These are phyloP conservation scores for Drosophila tristis DNA, from an alignment of 1,140 invertebrate species.

Conservation along the genomic window DNA sequence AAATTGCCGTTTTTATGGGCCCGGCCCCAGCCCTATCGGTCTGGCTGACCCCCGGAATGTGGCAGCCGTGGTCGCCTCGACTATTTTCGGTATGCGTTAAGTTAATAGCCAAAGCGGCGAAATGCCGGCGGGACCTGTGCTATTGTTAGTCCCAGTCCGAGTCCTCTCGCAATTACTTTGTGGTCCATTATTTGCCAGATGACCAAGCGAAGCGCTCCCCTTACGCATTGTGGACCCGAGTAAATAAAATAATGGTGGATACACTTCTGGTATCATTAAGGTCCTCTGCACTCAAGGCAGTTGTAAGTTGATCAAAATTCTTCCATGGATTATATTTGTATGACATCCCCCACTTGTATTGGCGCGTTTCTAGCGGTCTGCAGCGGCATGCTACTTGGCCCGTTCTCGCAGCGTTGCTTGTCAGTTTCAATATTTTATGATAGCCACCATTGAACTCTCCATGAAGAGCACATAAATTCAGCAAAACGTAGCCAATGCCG, in stretches of 20 bases:
- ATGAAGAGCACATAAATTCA: slow-evolving; percentile 71
- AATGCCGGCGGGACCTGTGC: slow-evolving; percentile 49
- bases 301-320: slow-evolving; percentile 13
- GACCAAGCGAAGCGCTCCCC: neutral
- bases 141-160: slow-evolving; percentile 46
- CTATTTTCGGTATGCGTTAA: slow-evolving; percentile 64
- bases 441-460: slow-evolving; percentile 66
- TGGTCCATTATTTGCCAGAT: slow-evolving; percentile 53
- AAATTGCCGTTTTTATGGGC: slow-evolving; percentile 78
- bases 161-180: slow-evolving; percentile 62
- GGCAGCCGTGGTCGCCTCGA: slow-evolving; percentile 11
- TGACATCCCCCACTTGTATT: neutral
- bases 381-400: too few species aligned
- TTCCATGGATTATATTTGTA: neutral
- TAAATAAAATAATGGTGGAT: slow-evolving; percentile 5
- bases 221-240: slow-evolving; percentile 15
- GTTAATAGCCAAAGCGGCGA: slow-evolving; percentile 67
- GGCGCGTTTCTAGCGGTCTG: neutral
- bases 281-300: neutral
- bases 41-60: slow-evolving; percentile 57
- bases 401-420: slow-evolving; percentile 32
- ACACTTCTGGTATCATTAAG: slow-evolving; percentile 26
- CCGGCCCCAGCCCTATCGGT: neutral
- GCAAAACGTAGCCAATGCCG: slow-evolving; percentile 60
- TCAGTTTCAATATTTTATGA: slow-evolving; percentile 78